Evolutionary conservation across 1,140 invertebrate species (phyloP).

Genomic region (Euborellia annulipes): DNA sequence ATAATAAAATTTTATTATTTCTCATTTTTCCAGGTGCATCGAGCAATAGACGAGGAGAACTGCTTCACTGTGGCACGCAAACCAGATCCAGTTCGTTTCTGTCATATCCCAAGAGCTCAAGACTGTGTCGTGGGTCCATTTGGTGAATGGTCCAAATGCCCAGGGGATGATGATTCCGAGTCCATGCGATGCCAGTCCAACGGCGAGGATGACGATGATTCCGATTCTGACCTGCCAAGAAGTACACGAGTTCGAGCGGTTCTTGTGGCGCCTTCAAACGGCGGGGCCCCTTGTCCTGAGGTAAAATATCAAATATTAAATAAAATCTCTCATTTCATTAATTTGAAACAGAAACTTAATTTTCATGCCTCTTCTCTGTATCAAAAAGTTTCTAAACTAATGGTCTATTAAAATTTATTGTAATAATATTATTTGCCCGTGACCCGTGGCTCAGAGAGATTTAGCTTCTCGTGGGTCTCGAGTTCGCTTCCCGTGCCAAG

Average conservation of each 20-base stretch:
- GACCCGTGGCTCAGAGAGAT: too few relatives aligned
- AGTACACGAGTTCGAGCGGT: slow-evolving; percentile 13
- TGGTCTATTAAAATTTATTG: too few relatives aligned
- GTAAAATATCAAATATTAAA: too few relatives aligned
- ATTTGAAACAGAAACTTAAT: too few relatives aligned
- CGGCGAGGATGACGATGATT: too few relatives aligned
- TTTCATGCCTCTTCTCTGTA: too few relatives aligned
- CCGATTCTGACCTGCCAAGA: background rate
- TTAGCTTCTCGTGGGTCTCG: too few relatives aligned
- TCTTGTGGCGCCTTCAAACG: slow-evolving; percentile 20
- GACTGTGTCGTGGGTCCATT: slow-evolving; percentile 24
- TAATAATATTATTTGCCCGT: too few relatives aligned
- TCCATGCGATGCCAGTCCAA: too few relatives aligned
- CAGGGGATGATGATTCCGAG: slow-evolving; percentile 11
- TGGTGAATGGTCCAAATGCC: slow-evolving; percentile 17
- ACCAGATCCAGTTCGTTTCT: slow-evolving; percentile 18
- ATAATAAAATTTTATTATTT: background rate
- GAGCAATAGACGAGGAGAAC: slow-evolving; percentile 21
- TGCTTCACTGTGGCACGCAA: slow-evolving; percentile 18
- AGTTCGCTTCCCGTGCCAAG: too few relatives aligned
- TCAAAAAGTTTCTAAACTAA: background rate
- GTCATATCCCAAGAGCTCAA: slow-evolving; percentile 19
- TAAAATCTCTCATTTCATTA: too few relatives aligned
- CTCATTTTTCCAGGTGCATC: slow-evolving; percentile 14
- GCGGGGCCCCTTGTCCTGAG: slow-evolving; percentile 21